Base-by-base conservation (phyloP, 2,113 vertebrate genomes). In the Rhineura floridana region DNA sequence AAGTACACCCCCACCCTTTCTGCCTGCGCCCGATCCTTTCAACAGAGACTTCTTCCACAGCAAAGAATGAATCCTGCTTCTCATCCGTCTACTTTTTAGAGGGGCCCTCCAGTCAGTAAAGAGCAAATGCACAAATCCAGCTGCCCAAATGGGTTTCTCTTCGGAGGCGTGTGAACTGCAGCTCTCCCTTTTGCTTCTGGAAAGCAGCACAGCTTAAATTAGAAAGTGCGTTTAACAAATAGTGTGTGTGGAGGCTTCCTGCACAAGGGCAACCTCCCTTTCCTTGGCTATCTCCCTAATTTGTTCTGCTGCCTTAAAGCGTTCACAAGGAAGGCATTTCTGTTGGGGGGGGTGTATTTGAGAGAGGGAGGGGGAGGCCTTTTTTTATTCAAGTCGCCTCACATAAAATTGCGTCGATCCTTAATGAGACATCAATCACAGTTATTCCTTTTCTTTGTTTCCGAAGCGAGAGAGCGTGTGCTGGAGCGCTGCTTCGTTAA, bases 391-490 rank as follows among this genome's bases (percentile, higher is more conserved):
- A 52, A 77, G 65, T 30, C 33, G 72, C 19, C 39, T 36, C 78
- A 42, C 79, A 69, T 36, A 82, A 81, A 72, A 52, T 50, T 63
- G 77, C 83, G 81, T 25, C 48, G 50, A 86, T 77, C 30, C 33
- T 59, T 78, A 86, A 86, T 39, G 79, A 78, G 72, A 69, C 84
- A 69, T 78, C 70, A 62, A 10, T 83, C 62, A 78, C 80, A 69
- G 62, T 81, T 69, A 86, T 67, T 67, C 48, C 70, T 62, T 67
- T 62, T 67, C 84, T 86, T 83, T 83, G 84, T 70, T 83, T 86
- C 46, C 21, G 73, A 48, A 82, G 89, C 79, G 3, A 77, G 55
- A 33, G 77, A 73, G 65, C 21, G 4, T 1, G 39, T 4, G 46
- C 76, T 42, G 77, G 76, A 81, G 70, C 42, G 39, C 46, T 3